A percentile compares a stretch with the other conserved stretches of the same genome.
Conservation (phyloP, 2,888 invertebrate genomes). For the Drepanosiphum platanoidis region DNA sequence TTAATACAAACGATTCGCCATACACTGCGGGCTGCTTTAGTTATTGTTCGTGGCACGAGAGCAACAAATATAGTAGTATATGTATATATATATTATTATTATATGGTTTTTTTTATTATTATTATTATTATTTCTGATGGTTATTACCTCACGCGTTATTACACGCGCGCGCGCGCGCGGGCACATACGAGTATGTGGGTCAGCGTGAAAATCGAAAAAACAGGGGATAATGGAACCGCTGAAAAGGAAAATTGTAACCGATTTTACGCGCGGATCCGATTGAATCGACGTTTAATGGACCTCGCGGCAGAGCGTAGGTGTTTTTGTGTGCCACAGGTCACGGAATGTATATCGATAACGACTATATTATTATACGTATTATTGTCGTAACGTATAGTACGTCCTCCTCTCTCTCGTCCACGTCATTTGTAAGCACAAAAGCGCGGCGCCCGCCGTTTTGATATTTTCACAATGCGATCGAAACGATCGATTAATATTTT, state of each 20-base stretch:
- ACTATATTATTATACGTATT: not conserved
- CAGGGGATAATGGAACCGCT: conserved; percentile 14
- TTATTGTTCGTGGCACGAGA: conserved; percentile 48
- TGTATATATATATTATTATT: conserved; percentile 24
- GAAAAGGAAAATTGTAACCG: conserved; percentile 58
- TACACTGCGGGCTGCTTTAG: conserved; percentile 17
- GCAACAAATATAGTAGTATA: conserved; percentile 16
- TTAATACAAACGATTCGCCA: conserved; percentile 59
- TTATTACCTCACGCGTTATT: conserved; percentile 18
- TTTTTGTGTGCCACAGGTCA: not conserved
- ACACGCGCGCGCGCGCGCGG: not conserved
- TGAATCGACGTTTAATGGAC: conserved; percentile 53
- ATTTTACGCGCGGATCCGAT: conserved; percentile 46
- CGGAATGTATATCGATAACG: not conserved
- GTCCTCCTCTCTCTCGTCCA: no score
- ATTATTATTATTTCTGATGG: not conserved
- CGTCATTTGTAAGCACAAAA: no score
- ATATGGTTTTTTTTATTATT: not conserved
- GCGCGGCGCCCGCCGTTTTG: not conserved
- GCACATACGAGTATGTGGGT: not conserved
- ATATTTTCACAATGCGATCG: conserved; percentile 18
- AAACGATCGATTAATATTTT: conserved; percentile 29
- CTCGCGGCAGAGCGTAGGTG: not conserved
- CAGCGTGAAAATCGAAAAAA: conserved; percentile 37
- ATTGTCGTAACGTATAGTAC: not conserved